A percentile compares a stretch with the other conserved stretches of the same genome.
phyloP scores from a whole-genome alignment of 2,113 vertebrate species.

The Coracopsis vasa region DNA sequence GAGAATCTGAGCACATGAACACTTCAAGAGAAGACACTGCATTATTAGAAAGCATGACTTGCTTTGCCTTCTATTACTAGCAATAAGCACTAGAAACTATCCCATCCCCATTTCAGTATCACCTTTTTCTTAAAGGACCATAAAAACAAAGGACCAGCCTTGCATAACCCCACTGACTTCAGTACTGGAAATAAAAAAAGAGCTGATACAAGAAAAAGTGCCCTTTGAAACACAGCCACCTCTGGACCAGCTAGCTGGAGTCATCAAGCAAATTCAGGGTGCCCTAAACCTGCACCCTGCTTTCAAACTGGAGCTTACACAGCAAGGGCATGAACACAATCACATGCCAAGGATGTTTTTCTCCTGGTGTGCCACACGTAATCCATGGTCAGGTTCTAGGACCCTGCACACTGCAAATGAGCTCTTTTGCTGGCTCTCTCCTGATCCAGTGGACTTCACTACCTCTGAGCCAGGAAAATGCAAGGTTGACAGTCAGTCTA shows the following conservation, averaged over 20 bases:
- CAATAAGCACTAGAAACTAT: neutral
- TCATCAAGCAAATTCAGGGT: neutral
- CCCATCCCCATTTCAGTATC: neutral
- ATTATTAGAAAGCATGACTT: neutral
- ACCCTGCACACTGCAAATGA: accelerated
- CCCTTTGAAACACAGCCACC: neutral
- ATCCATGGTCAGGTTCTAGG: neutral
- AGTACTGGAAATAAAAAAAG: neutral
- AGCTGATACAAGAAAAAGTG: neutral
- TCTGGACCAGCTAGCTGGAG: neutral
- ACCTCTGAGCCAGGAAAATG: neutral
- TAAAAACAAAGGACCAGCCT: neutral
- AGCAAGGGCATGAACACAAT: accelerated
- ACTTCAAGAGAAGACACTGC: neutral
- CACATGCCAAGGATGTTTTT: accelerated
- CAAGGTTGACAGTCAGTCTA: constrained; percentile 2
- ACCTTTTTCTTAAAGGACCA: neutral
- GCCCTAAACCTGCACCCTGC: neutral
- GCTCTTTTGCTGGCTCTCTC: neutral
- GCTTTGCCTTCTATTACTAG: neutral
- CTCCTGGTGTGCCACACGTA: neutral
- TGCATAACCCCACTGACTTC: neutral
- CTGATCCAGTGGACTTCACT: neutral
- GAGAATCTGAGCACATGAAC: neutral
- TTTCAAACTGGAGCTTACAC: neutral